Evolutionary conservation across 2,113 vertebrate genomes (phyloP), one percentile per base, ranked within the genome.

Genomic region (Ciconia stormi): DNA sequence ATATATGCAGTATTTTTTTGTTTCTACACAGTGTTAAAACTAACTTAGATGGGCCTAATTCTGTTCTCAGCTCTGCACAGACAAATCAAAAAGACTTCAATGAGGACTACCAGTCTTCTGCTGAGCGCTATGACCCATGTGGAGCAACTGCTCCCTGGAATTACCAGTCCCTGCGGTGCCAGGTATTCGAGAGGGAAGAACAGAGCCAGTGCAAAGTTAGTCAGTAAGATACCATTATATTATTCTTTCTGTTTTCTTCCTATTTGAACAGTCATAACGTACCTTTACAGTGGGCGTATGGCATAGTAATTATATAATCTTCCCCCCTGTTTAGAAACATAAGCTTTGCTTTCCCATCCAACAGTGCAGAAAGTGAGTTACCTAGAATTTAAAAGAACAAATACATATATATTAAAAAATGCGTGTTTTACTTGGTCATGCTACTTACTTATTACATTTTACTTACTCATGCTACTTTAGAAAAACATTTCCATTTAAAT

Each of bases 221-320:
- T 22, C n/a, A 71, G 46, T 8, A 56, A 71, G 14, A 38, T 26
- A 76, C 7, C 32, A 50, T 25, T 73, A 30, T 6, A 38, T 42
- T 66, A 85, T 29, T 70, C 13, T 55, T 73, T 49, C 44, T 85
- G 14, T 53, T 89, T 85, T 42, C 32, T 73, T 82, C 71, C 30
- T 50, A 2, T 52, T 15, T 63, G 49, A 89, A 61, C 36, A 52
- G 15, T 10, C 22, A 19, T 4, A 20, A 44, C 84, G 96, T 97
- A 99, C 99, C 99, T 99, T 99, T 99, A 96, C 99, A 99, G 97
- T 99, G 99, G 67, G 99, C 99, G 0, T 99, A 99, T 32, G 99
- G 99, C 99, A 99, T 99, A 40, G 99, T 99, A 96, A 99, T 99
- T 82, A 98, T 89, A 82, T 99, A 99, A 22, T 99, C 99, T 95